A percentile compares a stretch with the other conserved stretches of the same genome.
These are phyloP conservation scores for Drosophila mimetica DNA, from an alignment of 2,888 invertebrate species.

Conservation along the genomic window DNA sequence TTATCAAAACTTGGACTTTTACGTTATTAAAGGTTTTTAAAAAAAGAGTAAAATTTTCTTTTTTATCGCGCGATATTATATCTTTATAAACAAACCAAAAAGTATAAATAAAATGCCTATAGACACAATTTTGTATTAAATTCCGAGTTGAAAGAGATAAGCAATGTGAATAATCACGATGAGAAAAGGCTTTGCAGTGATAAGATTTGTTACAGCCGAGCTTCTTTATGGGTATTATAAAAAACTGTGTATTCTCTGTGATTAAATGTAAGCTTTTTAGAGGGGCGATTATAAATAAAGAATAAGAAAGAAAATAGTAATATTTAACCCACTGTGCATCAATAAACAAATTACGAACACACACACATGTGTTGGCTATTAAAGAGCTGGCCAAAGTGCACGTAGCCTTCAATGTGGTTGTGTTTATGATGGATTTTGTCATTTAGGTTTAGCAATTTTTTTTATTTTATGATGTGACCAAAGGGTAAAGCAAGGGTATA, in stretches of 20 bases:
- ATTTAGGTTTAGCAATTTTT: slow-evolving; percentile 16
- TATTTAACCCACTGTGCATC: slow-evolving; percentile 24
- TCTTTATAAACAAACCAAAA: neutral
- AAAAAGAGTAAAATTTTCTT: neutral
- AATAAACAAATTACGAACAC: slow-evolving; percentile 23
- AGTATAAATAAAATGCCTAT: neutral
- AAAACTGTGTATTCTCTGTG: neutral
- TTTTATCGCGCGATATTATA: neutral
- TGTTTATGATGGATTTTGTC: slow-evolving; percentile 37
- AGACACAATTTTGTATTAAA: neutral
- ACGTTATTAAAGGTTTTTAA: too few species aligned
- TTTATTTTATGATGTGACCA: slow-evolving; percentile 42
- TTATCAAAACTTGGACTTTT: too few species aligned
- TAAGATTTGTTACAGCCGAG: neutral
- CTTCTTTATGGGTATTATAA: slow-evolving; percentile 1
- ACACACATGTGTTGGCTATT: slow-evolving; percentile 12
- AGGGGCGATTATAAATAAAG: neutral
- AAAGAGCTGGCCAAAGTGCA: slow-evolving; percentile 32
- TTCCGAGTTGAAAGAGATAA: neutral
- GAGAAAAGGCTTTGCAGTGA: slow-evolving; percentile 5
- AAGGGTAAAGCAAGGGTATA: slow-evolving; percentile 13
- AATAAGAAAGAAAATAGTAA: neutral
- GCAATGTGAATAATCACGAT: slow-evolving; percentile 4
- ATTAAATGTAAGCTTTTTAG: neutral
- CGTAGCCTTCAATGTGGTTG: slow-evolving; percentile 21